Evolutionary conservation across 2,797 vertebrate species (phyloP).

Genomic region (Staurois parvus): DNA sequence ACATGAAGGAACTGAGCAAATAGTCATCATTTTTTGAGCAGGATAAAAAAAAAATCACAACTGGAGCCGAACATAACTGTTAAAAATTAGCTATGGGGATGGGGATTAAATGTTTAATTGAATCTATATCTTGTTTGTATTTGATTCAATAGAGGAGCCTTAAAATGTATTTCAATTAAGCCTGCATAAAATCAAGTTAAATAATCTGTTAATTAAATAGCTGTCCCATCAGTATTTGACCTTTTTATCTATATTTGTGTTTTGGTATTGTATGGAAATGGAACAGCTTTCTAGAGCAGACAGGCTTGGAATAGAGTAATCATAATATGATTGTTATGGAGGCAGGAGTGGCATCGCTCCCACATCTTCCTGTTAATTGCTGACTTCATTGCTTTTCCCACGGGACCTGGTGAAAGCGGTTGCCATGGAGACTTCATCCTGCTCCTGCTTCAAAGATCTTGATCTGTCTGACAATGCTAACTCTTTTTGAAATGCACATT

Average conservation of each 20-base stretch:
- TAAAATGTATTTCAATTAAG: background rate
- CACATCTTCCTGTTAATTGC: constrained; percentile 58
- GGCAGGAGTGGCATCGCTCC: constrained; percentile 50
- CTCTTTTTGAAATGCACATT: constrained; percentile 38
- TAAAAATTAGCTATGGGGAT: background rate
- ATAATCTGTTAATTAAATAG: background rate
- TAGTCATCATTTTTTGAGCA: background rate
- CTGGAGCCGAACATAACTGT: no score
- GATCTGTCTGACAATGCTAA: constrained; percentile 56
- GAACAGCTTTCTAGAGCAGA: background rate
- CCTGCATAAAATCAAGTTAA: background rate
- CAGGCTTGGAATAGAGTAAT: constrained; percentile 23
- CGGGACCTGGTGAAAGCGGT: constrained; percentile 54
- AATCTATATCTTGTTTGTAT: background rate
- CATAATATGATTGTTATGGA: constrained; percentile 48
- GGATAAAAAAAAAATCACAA: no score
- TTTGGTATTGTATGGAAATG: constrained; percentile 17
- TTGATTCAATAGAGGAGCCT: background rate
- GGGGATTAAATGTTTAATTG: background rate
- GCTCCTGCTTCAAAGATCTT: constrained; percentile 57
- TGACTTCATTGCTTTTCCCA: constrained; percentile 59
- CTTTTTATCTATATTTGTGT: constrained; percentile 1
- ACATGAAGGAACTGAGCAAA: no score
- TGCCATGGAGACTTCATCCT: constrained; percentile 57
- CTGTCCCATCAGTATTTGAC: background rate